Percentiles rank a stretch among this genome's conserved stretches.
Conservation (phyloP, 2,888 invertebrate genomes). For the Caradrina clavipalpis region DNA sequence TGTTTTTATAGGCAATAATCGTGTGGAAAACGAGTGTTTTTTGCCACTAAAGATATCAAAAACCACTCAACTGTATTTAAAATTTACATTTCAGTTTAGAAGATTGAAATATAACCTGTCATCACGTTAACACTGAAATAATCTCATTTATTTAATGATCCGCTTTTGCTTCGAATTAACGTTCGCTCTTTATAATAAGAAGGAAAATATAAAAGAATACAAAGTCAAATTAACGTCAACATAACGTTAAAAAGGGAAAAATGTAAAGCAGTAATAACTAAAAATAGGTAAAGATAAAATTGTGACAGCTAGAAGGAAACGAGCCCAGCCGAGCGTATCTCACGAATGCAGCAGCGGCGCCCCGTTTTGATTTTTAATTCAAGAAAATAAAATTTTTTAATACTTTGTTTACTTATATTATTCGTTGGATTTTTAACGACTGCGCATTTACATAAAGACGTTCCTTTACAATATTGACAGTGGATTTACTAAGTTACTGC, state of each 20-base stretch:
- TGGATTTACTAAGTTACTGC: neutral
- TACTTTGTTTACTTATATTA: conserved; percentile 63
- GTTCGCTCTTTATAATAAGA: conserved; percentile 26
- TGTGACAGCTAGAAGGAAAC: conserved; percentile 82
- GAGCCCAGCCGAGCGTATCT: conserved; percentile 79
- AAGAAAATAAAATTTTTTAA: conserved; percentile 75
- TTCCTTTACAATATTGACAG: conserved; percentile 24
- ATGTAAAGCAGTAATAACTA: conserved; percentile 77
- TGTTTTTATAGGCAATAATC: conserved; percentile 41
- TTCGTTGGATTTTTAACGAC: conserved; percentile 45
- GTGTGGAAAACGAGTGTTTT: conserved; percentile 28
- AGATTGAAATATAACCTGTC: conserved; percentile 36
- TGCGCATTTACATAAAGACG: conserved; percentile 13
- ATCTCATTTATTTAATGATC: conserved; percentile 24
- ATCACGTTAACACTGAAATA: conserved; percentile 11
- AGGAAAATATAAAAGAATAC: conserved; percentile 44
- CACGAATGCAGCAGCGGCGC: conserved; percentile 76
- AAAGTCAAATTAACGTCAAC: conserved; percentile 73
- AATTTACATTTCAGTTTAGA: conserved; percentile 17
- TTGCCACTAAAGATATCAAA: conserved; percentile 9
- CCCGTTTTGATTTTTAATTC: conserved; percentile 80
- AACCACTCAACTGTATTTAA: conserved; percentile 25
- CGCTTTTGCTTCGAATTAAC: conserved; percentile 25
- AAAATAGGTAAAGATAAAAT: conserved; percentile 82
- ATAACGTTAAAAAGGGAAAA: conserved; percentile 70